Conservation (phyloP, 2,113 vertebrate genomes). For the Rallus limicola region DNA sequence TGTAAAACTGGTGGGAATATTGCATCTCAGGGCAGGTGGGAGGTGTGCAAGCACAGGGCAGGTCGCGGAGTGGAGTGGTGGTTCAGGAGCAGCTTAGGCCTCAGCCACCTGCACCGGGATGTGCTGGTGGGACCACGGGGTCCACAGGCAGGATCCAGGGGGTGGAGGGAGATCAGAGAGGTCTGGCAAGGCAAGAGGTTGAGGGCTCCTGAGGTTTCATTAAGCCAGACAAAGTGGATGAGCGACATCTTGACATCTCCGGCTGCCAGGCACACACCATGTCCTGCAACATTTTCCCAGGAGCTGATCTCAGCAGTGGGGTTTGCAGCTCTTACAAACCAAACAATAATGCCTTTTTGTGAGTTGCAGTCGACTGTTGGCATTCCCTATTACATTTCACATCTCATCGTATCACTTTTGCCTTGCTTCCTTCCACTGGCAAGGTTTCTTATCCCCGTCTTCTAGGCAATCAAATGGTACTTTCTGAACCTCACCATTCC, state of each 20-base stretch:
- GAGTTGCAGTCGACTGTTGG: not conserved
- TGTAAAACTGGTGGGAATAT: not conserved
- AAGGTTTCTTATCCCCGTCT: not conserved
- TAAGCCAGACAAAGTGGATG: not conserved
- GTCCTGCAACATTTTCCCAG: not conserved
- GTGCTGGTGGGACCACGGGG: not conserved
- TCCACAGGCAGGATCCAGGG: not conserved
- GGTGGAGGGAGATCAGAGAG: not conserved
- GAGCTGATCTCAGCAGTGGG: not conserved
- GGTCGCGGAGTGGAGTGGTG: not conserved
- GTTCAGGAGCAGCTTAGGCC: not conserved
- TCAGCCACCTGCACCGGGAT: accelerated
- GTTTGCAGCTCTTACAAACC: not conserved
- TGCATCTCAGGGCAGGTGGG: not conserved
- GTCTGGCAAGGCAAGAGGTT: not conserved
- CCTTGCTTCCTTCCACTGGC: not conserved
- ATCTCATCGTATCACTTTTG: not conserved
- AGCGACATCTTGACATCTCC: not conserved
- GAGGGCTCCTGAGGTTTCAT: not conserved
- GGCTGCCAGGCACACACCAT: accelerated
- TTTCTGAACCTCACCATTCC: not conserved
- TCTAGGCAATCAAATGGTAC: not conserved
- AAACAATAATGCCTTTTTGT: not conserved
- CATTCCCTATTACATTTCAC: not conserved
- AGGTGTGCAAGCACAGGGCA: too few relatives aligned